A percentile compares a stretch with the other conserved stretches of the same genome.
Evolutionary conservation across 2,113 vertebrate species (phyloP).

Genomic region (Corythaeola cristata): DNA sequence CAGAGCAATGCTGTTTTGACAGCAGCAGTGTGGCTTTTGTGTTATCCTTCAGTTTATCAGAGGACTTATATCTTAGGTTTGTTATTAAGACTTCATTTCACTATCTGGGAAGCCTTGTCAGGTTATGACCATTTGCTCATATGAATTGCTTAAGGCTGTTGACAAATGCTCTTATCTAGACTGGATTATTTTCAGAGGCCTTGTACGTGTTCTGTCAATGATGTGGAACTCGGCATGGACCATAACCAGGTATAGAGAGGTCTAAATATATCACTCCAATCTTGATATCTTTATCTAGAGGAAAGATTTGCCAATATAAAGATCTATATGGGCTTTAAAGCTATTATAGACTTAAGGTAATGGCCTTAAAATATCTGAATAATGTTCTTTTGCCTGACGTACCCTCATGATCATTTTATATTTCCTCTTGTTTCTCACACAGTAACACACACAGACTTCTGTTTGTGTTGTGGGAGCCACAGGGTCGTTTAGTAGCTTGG

Average conservation of each 20-base stretch:
- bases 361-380: neutral
- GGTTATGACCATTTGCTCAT: slow-evolving; percentile 5
- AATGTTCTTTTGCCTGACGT: neutral
- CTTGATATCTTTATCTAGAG: neutral
- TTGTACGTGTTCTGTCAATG: neutral
- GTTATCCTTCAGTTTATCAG: neutral
- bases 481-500: neutral
- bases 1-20: neutral
- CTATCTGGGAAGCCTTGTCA: neutral
- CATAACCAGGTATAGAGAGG: neutral
- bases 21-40: neutral
- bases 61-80: neutral
- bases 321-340: neutral
- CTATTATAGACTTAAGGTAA: neutral
- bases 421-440: neutral
- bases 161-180: neutral
- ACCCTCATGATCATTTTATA: neutral
- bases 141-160: neutral
- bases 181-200: neutral
- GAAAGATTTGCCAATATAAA: neutral
- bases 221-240: neutral
- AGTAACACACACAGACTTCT: neutral
- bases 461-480: neutral
- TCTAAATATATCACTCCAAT: neutral
- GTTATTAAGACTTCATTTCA: slow-evolving; percentile 18